These are phyloP conservation scores for Xylocampa areola DNA, from an alignment of 2,888 invertebrate species.

Conservation along the genomic window DNA sequence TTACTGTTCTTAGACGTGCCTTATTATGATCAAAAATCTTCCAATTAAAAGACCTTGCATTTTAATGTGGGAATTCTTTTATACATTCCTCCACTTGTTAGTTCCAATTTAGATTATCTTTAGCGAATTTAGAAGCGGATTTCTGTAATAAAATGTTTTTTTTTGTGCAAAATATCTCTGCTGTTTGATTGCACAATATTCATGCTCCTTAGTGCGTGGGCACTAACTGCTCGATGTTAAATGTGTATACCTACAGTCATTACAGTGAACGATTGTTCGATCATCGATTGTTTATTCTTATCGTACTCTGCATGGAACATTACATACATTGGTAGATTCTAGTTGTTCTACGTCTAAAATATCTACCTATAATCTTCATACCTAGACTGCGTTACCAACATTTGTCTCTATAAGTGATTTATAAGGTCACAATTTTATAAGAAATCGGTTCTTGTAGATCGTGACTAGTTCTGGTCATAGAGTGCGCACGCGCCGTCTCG, in stretches of 20 bases:
- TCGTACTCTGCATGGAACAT: background rate
- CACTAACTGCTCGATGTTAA: conserved; percentile 37
- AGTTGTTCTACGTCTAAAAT: background rate
- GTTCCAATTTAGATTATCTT: conserved; percentile 78
- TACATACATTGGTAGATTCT: conserved; percentile 2
- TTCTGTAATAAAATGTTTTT: conserved; percentile 67
- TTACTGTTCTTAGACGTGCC: conserved; percentile 50
- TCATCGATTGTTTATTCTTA: conserved; percentile 27
- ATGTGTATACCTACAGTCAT: conserved; percentile 39
- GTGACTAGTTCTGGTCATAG: conserved; percentile 80
- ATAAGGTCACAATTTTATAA: conserved; percentile 76
- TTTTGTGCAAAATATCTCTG: conserved; percentile 65
- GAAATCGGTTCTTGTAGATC: conserved; percentile 82
- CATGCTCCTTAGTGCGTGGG: conserved; percentile 59
- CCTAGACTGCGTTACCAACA: conserved; percentile 27
- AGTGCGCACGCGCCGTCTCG: conserved; percentile 83
- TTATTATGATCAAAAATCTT: conserved; percentile 56
- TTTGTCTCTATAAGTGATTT: conserved; percentile 55
- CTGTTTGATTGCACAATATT: conserved; percentile 53
- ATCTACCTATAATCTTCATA: conserved; percentile 6
- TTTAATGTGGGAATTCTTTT: conserved; percentile 82
- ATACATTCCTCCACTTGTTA: conserved; percentile 71
- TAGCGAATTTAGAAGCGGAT: conserved; percentile 66
- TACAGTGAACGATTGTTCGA: conserved; percentile 41
- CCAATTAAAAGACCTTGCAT: conserved; percentile 74